A percentile compares a stretch with the other conserved stretches of the same genome.
Conservation (phyloP, 2,888 invertebrate species). For the Calliopum simillimum region DNA sequence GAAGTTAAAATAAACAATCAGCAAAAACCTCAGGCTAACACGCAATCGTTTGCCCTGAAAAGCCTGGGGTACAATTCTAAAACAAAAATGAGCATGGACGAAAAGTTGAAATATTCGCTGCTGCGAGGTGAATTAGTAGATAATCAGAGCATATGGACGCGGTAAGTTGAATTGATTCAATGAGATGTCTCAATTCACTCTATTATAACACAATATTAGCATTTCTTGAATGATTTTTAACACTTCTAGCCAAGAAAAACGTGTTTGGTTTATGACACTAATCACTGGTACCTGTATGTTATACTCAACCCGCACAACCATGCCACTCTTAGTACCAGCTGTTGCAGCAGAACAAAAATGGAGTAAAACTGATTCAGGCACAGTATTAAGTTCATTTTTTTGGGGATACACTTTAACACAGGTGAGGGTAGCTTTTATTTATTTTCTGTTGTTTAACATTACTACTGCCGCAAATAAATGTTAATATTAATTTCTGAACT, state of each 20-base stretch:
- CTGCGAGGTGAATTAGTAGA: constrained; percentile 67
- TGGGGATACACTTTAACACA: constrained; percentile 80
- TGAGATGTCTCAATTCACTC: background rate
- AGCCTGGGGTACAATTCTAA: too few relatives aligned
- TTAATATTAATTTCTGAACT: too few relatives aligned
- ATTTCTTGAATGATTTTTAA: background rate
- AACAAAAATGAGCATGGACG: constrained; percentile 46
- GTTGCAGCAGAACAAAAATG: constrained; percentile 75
- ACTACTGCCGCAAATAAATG: too few relatives aligned
- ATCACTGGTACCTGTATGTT: constrained; percentile 75
- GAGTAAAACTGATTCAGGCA: constrained; percentile 78
- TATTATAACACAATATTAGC: background rate
- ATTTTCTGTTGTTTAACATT: background rate
- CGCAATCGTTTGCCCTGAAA: too few relatives aligned
- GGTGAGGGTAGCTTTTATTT: constrained; percentile 51
- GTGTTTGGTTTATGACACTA: constrained; percentile 72
- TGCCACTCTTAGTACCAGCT: constrained; percentile 74
- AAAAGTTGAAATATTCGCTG: constrained; percentile 63
- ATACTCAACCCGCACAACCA: constrained; percentile 75
- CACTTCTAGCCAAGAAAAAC: constrained; percentile 68
- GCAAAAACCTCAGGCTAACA: background rate
- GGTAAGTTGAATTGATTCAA: constrained; percentile 53
- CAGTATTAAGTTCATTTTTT: constrained; percentile 77
- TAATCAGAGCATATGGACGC: constrained; percentile 65
- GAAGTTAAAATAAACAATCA: too few relatives aligned